Percentiles rank a stretch among this genome's conserved stretches.
phyloP scores from a whole-genome alignment of 1,140 invertebrate species.

The Ceratoteleas bidentatus region DNA sequence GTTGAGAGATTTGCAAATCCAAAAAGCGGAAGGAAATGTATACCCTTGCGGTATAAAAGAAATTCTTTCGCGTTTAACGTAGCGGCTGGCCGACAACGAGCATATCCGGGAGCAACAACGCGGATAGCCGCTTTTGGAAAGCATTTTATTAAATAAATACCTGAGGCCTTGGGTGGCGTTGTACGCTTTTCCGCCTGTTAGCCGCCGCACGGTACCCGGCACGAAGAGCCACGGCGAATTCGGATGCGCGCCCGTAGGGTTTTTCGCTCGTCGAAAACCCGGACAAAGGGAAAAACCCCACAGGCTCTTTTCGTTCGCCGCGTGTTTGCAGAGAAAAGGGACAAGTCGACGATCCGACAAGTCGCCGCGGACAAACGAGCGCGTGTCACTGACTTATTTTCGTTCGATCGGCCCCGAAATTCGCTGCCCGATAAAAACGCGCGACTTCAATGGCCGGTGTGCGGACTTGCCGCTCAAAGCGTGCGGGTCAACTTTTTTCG shows the following conservation, averaged over 20 bases:
- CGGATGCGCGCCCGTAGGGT: slow-evolving; percentile 40
- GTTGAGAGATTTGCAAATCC: slow-evolving; percentile 34
- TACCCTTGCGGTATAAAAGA: slow-evolving; percentile 54
- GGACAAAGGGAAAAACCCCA: slow-evolving; percentile 69
- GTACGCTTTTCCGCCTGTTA: slow-evolving; percentile 64
- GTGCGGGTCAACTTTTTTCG: too few relatives aligned
- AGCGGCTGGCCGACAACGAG: slow-evolving; percentile 48
- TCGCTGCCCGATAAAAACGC: too few relatives aligned
- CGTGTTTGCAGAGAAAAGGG: slow-evolving; percentile 61
- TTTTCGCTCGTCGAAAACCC: slow-evolving; percentile 60
- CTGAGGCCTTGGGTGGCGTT: slow-evolving; percentile 60
- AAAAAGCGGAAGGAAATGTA: slow-evolving; percentile 49
- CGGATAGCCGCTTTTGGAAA: slow-evolving; percentile 63
- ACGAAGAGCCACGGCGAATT: slow-evolving; percentile 63
- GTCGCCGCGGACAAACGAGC: slow-evolving; percentile 25
- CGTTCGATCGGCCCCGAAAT: slow-evolving; percentile 1
- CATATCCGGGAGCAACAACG: slow-evolving; percentile 51
- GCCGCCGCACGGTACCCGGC: slow-evolving; percentile 23
- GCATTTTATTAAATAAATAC: slow-evolving; percentile 77
- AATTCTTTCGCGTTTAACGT: slow-evolving; percentile 69
- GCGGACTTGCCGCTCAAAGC: too few relatives aligned
- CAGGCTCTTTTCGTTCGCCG: slow-evolving; percentile 69
- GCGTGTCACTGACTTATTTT: slow-evolving; percentile 43
- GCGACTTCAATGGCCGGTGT: too few relatives aligned
- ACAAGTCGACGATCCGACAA: slow-evolving; percentile 61